Evolutionary conservation across 2,113 vertebrate species (phyloP), one percentile per base, ranked within the genome.

Genomic region (Pantherophis guttatus): DNA sequence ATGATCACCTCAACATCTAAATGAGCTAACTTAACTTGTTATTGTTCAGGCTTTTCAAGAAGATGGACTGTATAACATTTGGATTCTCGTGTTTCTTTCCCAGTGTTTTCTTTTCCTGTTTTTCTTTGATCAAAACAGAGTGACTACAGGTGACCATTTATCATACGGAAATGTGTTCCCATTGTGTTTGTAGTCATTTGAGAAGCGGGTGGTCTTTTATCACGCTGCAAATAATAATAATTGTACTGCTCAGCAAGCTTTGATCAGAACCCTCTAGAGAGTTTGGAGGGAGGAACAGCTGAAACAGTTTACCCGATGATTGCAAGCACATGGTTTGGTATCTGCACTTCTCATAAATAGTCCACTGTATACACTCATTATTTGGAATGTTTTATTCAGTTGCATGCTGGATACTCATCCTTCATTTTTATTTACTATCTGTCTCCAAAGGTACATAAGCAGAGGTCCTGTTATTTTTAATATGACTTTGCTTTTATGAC

Each of bases 321-420:
- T 86, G 52, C 26, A 90, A 86, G 70, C 21, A 53, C 44, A 90
- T 9, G 9, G 33, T 52, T 15, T 33, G 13, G 10, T 33, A 53
- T 65, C 52, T 53, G 85, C 29, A 26, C 58, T 15, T 62, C 62
- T 87, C 58, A 15, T 89, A 85, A 52, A 52, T 59, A 55, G 54
- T 59, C 19, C 33, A 85, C 54, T 86, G 44, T 86, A 86, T 87
- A 65, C 48, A 90, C 50, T 8, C 0, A 1, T 93, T 95, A 95
- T 91, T 96, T 94, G 97, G 95, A 96, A 81, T 96, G 95, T 97
- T 97, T 96, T 95, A 86, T 97, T 98, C 90, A 96, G 97, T 97
- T 98, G 99, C 98, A 99, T 99, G 99, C 98, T 98, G 97, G 97
- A 96, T 95, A 94, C 88, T 97, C 92, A 59, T 54, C 96, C 95